Percentiles rank a stretch among this genome's conserved stretches.
Conservation (phyloP, 1,140 invertebrate species). For the Brachionus plicatilis region DNA sequence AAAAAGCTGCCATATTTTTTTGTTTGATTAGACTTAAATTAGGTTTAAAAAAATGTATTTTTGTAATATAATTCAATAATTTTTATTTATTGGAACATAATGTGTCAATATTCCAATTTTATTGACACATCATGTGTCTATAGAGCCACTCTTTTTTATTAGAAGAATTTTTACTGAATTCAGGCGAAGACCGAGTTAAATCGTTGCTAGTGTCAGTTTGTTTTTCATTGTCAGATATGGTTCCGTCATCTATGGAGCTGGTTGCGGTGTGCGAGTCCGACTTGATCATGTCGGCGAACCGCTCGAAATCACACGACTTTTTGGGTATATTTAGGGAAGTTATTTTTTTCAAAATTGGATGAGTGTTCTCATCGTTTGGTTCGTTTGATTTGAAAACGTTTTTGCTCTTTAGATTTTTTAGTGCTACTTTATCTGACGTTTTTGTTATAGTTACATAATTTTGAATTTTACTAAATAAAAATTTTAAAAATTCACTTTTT, state of each 20-base stretch:
- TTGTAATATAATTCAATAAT: too few species aligned
- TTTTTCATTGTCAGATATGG: not conserved
- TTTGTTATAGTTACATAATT: constrained; percentile 71
- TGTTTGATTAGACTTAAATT: too few species aligned
- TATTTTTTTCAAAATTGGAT: not conserved
- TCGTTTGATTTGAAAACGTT: constrained; percentile 48
- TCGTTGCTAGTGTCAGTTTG: not conserved
- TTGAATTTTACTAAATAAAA: constrained; percentile 46
- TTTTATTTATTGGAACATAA: too few species aligned
- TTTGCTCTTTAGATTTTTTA: constrained; percentile 46
- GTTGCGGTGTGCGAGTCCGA: not conserved
- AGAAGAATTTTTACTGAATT: not conserved
- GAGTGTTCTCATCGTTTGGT: not conserved
- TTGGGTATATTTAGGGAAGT: not conserved
- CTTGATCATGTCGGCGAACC: not conserved
- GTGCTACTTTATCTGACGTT: constrained; percentile 50
- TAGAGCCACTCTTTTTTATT: too few species aligned
- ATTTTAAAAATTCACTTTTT: constrained; percentile 1
- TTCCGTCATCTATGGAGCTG: not conserved
- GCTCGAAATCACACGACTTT: constrained; percentile 23
- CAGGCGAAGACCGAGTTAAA: not conserved
- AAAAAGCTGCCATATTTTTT: too few species aligned
- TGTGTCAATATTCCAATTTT: too few species aligned
- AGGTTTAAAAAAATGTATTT: too few species aligned
- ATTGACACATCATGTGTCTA: too few species aligned